Evolutionary conservation across 2,113 vertebrate species (phyloP), one percentile per base, ranked within the genome.

Genomic region (Drymodes brunneopygia): DNA sequence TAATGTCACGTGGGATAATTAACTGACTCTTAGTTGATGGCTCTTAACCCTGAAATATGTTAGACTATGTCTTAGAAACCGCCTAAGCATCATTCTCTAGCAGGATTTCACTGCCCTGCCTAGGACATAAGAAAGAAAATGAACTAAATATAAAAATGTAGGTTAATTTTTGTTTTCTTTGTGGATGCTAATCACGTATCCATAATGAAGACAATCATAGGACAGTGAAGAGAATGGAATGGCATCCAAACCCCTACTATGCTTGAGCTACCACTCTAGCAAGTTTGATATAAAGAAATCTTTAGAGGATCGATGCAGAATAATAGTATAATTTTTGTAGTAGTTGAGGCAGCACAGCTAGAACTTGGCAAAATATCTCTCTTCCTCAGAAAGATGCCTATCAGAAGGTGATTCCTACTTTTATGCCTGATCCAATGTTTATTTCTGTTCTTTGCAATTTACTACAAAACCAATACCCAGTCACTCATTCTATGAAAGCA

Each of bases 1-100:
- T 75, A 93, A 93, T 92, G 53, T 92, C 88, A 92, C 1, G 0
- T 92, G 84, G 58, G 36, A 66, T 91, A 74, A 93, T 90, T 88
- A 92, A 94, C 70, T 67, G 83, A 73, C 13, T 61, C 69, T 79
- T 88, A 71, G 44, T 92, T 87, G 84, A 85, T 71, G 50, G 66
- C 94, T 89, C 90, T 97, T 71, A 54, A 79, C 44, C 79, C 67
- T 81, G 54, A 92, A 94, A 77, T 88, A 92, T 91, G 74, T 86
- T 96, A 89, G 92, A 47, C 35, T 89, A 16, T 66, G 69, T 89
- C 73, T 94, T 89, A 89, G 50, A 78, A 81, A 92, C 66, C 21
- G 13, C 75, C 50, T 64, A 85, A 81, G 69, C 84, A 90, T 79
- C 45, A 60, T 88, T 86, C 72, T 86, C 42, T 31, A 86, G 51